Evolutionary conservation across 2,888 invertebrate genomes (phyloP).

Genomic region (Trachelus troglodyta): DNA sequence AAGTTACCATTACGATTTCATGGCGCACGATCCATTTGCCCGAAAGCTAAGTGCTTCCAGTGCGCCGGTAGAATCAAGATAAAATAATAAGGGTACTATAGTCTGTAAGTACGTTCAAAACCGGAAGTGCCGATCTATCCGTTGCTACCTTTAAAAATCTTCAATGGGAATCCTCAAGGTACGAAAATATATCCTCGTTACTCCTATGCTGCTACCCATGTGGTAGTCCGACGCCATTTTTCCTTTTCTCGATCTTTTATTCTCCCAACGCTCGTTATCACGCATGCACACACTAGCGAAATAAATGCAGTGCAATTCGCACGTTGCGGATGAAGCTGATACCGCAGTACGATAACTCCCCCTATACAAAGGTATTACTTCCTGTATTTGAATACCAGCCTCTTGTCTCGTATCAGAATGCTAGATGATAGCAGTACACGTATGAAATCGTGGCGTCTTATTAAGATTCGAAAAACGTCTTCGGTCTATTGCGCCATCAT

Average conservation of each 20-base stretch:
- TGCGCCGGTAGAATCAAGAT: not conserved
- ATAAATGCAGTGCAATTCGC: not conserved
- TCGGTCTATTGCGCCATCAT: not conserved
- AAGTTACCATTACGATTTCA: conserved; percentile 2
- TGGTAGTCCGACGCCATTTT: not conserved
- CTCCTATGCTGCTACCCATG: not conserved
- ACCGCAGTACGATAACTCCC: not conserved
- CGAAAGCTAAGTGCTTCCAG: not conserved
- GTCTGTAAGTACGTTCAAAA: not conserved
- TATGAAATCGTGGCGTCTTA: not conserved
- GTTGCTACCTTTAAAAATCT: not conserved
- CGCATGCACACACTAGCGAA: not conserved
- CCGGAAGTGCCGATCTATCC: not conserved
- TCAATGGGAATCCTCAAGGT: not conserved
- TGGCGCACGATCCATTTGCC: not conserved
- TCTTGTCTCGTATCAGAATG: not conserved
- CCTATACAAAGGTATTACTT: not conserved
- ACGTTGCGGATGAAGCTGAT: not conserved
- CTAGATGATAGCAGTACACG: not conserved
- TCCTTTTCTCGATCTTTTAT: not conserved
- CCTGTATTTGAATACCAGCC: not conserved
- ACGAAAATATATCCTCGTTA: not conserved
- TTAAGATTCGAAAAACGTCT: not conserved
- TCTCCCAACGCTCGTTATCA: not conserved
- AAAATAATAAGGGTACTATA: not conserved